Evolutionary conservation across 2,888 invertebrate species (phyloP).

Genomic region (Endotricha flammealis): DNA sequence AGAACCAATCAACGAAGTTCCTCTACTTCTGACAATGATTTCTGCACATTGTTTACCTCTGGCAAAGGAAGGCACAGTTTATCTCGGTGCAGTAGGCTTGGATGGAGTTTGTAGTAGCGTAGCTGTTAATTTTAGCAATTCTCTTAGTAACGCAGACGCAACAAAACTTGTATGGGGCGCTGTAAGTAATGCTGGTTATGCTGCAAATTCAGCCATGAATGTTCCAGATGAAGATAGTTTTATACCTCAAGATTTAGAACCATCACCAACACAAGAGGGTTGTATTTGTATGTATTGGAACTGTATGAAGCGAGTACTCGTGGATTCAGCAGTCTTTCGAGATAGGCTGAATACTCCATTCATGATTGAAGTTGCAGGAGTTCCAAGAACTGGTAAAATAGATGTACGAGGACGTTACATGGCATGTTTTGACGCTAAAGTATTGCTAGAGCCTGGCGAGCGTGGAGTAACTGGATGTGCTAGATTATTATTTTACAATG

Average conservation of each 20-base stretch:
- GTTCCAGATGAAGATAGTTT: conserved; percentile 48
- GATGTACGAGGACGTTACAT: conserved; percentile 59
- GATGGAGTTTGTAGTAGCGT: conserved; percentile 34
- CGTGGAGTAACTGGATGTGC: conserved; percentile 44
- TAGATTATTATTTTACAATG: conserved; percentile 43
- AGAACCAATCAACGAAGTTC: conserved; percentile 28
- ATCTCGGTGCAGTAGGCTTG: conserved; percentile 50
- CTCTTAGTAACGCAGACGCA: conserved; percentile 39
- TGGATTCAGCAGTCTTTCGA: conserved; percentile 38
- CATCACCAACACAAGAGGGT: conserved; percentile 9
- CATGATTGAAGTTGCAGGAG: conserved; percentile 60
- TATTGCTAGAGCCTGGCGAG: conserved; percentile 52
- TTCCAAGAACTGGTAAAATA: conserved; percentile 52
- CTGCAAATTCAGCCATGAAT: conserved; percentile 41
- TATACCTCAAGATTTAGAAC: conserved; percentile 40
- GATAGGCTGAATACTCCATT: conserved; percentile 41
- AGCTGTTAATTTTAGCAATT: conserved; percentile 49
- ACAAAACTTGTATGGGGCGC: conserved; percentile 53
- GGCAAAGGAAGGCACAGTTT: conserved; percentile 54
- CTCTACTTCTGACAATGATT: conserved; percentile 52
- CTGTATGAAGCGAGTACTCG: conserved; percentile 55
- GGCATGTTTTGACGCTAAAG: conserved; percentile 52
- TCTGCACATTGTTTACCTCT: conserved; percentile 59
- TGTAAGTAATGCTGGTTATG: conserved; percentile 41
- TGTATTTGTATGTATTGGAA: conserved; percentile 62